A percentile compares a stretch with the other conserved stretches of the same genome.
phyloP scores from a whole-genome alignment of 2,888 invertebrate species.

The Ophion ellenae region DNA sequence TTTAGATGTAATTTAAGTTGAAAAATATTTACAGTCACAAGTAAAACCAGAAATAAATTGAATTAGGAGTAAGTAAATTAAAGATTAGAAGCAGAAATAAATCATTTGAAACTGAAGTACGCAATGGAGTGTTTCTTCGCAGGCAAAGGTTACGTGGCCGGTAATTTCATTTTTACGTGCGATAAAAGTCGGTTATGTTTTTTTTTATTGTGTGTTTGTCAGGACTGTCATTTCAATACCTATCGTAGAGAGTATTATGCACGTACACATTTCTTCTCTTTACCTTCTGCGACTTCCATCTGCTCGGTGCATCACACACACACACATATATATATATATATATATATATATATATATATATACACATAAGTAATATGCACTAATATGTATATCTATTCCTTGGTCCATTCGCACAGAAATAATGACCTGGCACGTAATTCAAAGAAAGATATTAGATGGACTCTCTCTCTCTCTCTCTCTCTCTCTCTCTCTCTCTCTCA shows the following conservation, averaged over 20 bases:
- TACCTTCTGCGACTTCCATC: background rate
- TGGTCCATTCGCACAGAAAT: slow-evolving; percentile 20
- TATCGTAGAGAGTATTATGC: background rate
- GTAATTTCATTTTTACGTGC: background rate
- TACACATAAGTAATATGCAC: too few species aligned
- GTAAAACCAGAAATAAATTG: background rate
- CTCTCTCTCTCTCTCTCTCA: background rate
- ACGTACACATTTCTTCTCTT: background rate
- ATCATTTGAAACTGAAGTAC: background rate
- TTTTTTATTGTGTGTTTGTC: background rate
- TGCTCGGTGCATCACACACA: background rate
- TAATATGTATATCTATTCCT: background rate
- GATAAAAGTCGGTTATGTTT: background rate
- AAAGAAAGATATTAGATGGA: background rate
- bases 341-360: too few species aligned
- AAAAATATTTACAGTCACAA: background rate
- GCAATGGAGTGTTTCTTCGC: background rate
- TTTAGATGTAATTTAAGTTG: background rate
- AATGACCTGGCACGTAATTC: slow-evolving; percentile 18
- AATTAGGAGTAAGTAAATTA: background rate
- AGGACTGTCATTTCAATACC: background rate
- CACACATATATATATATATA: too few species aligned
- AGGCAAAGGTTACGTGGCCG: background rate
- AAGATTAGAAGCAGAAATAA: background rate
- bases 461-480: background rate